phyloP scores from a whole-genome alignment of 2,888 invertebrate species.

The Megamerina dolium region DNA sequence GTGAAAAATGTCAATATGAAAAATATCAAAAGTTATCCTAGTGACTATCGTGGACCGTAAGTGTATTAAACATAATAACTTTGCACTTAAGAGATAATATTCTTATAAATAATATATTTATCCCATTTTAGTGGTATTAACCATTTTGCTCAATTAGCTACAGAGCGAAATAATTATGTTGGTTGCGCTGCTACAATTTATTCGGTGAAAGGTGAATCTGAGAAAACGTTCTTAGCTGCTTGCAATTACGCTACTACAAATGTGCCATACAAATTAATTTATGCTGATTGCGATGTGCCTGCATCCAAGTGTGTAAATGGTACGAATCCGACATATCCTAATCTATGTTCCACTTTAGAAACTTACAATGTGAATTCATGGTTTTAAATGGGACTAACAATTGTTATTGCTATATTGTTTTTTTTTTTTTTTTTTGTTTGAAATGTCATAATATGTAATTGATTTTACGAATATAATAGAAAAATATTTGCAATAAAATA shows the following conservation, averaged over 20 bases:
- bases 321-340: slow-evolving; percentile 25
- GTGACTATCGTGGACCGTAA: too few relatives aligned
- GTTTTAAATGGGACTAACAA: too few relatives aligned
- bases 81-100: too few relatives aligned
- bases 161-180: slow-evolving; percentile 31
- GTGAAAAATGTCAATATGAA: slow-evolving; percentile 16
- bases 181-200: slow-evolving; percentile 27
- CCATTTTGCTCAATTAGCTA: slow-evolving; percentile 32
- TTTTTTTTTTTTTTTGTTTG: too few relatives aligned
- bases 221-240: slow-evolving; percentile 21
- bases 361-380: slow-evolving; percentile 20
- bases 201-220: neutral
- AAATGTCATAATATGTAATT: too few relatives aligned
- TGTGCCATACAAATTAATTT: slow-evolving; percentile 29
- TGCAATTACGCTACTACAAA: slow-evolving; percentile 33
- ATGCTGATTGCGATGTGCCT: slow-evolving; percentile 23
- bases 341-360: slow-evolving; percentile 31
- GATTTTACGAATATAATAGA: too few relatives aligned
- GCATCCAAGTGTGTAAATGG: slow-evolving; percentile 26
- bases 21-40: slow-evolving; percentile 24
- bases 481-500: too few relatives aligned
- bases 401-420: too few relatives aligned
- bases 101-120: too few relatives aligned
- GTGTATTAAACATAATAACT: too few relatives aligned
- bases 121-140: slow-evolving; percentile 26